phyloP scores from a whole-genome alignment of 2,888 invertebrate species.

The Gibbula magus region DNA sequence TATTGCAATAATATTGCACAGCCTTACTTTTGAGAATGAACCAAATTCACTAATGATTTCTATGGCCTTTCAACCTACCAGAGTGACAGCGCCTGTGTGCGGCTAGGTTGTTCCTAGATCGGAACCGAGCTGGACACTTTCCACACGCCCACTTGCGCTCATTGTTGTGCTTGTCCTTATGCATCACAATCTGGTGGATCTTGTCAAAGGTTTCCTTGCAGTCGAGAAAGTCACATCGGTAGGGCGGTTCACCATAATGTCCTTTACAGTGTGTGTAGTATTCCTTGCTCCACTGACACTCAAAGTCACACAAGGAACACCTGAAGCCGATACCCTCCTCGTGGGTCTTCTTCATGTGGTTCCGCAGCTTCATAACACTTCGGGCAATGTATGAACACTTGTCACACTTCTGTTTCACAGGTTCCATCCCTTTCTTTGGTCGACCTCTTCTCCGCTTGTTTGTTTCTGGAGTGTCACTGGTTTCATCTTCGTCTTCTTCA shows the following conservation, averaged over 20 bases:
- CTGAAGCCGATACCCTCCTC: slow-evolving; percentile 43
- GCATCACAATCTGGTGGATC: slow-evolving; percentile 79
- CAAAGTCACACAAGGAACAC: slow-evolving; percentile 81
- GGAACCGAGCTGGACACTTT: slow-evolving; percentile 79
- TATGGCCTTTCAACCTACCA: too few species aligned
- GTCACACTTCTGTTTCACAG: slow-evolving; percentile 36
- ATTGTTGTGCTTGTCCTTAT: slow-evolving; percentile 79
- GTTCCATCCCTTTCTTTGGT: slow-evolving; percentile 21
- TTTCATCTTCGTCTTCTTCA: slow-evolving; percentile 34
- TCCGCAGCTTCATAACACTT: slow-evolving; percentile 42
- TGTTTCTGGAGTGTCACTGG: slow-evolving; percentile 25
- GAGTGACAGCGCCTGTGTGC: slow-evolving; percentile 80
- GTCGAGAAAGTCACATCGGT: slow-evolving; percentile 78
- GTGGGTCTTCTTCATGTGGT: slow-evolving; percentile 54
- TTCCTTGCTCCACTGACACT: slow-evolving; percentile 80
- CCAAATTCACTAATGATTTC: too few species aligned
- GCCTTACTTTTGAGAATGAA: too few species aligned
- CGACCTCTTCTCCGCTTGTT: slow-evolving; percentile 30
- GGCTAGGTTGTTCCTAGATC: slow-evolving; percentile 79
- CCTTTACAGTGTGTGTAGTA: slow-evolving; percentile 80
- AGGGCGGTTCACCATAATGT: slow-evolving; percentile 81
- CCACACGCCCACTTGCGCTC: slow-evolving; percentile 77
- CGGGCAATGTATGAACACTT: slow-evolving; percentile 53
- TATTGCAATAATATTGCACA: too few species aligned
- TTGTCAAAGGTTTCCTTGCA: slow-evolving; percentile 78